Base-by-base conservation (phyloP, 2,113 vertebrate species). In the Tichodroma muraria region DNA sequence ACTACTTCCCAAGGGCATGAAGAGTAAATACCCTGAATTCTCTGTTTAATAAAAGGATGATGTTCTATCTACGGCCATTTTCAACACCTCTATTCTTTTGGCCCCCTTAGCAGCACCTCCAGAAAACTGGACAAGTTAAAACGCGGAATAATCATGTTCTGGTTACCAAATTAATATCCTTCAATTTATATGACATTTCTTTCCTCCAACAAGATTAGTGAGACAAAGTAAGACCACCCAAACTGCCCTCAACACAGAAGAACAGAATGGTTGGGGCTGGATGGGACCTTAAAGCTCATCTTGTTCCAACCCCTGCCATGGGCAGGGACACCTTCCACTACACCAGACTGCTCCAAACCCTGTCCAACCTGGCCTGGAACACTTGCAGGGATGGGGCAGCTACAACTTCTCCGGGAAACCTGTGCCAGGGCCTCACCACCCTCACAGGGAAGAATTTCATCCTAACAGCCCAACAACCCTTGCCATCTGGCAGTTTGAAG, bases 281-380 rank as follows among this genome's bases (percentile, higher is more conserved):
- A 63, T 14, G 8, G 35, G 7, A 49, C 13, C 31, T 61, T 13
- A 22, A 61, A 69, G 14, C 6, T 35, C 63, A 54, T 28, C 40
- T 40, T 0, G 0, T 23, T 54, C 47, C 20, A 68, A 5, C 11
- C 16, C 3, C 70, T 40, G 38, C 28, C 35, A 13, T 6, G 25
- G 47, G 23, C 44, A 73, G 33, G 6, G 72, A 53, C 38, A 69
- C 2, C 4, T 69, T 37, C 22, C 45, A 37, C 35, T 31, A 17
- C 0, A 0, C 40, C 56, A 76, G 21, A 10, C 1, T 33, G 35
- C 25, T 54, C 54, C 7, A 56, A 76, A 8, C 14, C 10, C 35
- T 0, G 0, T 49, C 31, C 35, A 49, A 8, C 30, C 25, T 37
- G 35, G 56, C 47, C 63, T 56, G 6, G 8, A 11, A 49, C 47